These are phyloP conservation scores for Alligator mississippiensis DNA, from an alignment of 2,113 vertebrate species.

Conservation along the genomic window DNA sequence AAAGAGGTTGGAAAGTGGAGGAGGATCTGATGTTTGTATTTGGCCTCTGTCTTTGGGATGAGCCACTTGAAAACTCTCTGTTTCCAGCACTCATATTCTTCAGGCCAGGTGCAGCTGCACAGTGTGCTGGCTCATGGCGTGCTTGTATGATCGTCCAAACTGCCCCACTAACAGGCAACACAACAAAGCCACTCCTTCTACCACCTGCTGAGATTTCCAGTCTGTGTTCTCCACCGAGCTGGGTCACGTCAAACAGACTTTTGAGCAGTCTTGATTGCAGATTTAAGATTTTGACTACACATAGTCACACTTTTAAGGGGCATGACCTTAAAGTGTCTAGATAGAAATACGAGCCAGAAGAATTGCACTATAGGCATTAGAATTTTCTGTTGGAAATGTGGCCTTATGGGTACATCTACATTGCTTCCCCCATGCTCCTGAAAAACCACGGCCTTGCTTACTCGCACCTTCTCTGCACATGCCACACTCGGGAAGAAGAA, in stretches of 20 bases:
- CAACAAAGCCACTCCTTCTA: background rate
- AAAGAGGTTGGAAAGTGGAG: conserved; percentile 35
- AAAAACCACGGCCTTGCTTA: too few relatives aligned
- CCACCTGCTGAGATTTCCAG: background rate
- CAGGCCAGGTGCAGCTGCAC: background rate
- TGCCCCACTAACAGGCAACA: background rate
- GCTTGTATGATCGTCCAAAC: background rate
- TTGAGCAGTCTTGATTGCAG: rapidly evolving
- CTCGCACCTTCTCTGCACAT: too few relatives aligned
- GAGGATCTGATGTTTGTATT: conserved; percentile 30
- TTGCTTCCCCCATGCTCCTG: too few relatives aligned
- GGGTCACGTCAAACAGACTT: background rate
- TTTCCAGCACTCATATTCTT: background rate
- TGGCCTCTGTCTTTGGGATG: background rate
- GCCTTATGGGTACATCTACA: background rate
- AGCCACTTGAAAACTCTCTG: background rate
- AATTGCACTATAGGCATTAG: rapidly evolving
- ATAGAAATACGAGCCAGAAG: background rate
- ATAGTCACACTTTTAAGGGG: rapidly evolving
- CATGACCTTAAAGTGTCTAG: background rate
- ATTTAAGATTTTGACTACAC: background rate
- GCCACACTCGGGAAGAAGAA: too few relatives aligned
- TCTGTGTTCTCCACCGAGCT: background rate
- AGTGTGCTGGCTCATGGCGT: rapidly evolving
- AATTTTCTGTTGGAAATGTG: background rate